These are phyloP conservation scores for Glaucidium brasilianum DNA, from an alignment of 2,113 vertebrate genomes.

Conservation along the genomic window DNA sequence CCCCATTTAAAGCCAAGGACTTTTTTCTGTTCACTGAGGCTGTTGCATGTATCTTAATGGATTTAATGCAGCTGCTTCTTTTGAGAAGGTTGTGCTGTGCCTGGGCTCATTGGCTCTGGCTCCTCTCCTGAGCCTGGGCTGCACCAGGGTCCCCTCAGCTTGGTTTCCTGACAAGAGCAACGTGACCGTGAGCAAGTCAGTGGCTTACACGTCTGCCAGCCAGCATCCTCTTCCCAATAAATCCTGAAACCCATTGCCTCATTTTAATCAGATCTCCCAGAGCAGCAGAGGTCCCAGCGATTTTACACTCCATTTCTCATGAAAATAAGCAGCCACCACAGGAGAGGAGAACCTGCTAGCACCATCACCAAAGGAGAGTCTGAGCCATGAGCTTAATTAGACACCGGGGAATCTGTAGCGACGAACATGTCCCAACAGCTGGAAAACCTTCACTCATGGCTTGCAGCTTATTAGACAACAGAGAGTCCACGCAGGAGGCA, in stretches of 20 bases:
- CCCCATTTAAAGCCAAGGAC: not conserved
- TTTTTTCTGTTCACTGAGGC: not conserved
- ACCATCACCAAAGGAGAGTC: not conserved
- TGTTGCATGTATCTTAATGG: not conserved
- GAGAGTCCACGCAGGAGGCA: not conserved
- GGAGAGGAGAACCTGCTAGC: slow-evolving; percentile 33
- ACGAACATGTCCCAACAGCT: not conserved
- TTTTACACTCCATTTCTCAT: slow-evolving; percentile 20
- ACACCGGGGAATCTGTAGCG: not conserved
- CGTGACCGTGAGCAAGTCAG: not conserved
- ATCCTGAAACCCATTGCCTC: not conserved
- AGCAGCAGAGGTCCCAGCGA: not conserved
- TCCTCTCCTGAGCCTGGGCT: not conserved
- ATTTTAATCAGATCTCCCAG: slow-evolving; percentile 28
- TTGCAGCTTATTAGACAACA: not conserved
- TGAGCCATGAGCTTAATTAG: slow-evolving; percentile 37
- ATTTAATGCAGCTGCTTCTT: not conserved
- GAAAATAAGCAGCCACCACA: not conserved
- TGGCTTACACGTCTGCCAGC: not conserved
- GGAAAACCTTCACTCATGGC: not conserved
- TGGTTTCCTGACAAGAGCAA: not conserved
- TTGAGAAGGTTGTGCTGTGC: not conserved
- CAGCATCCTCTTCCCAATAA: not conserved
- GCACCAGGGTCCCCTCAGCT: not conserved
- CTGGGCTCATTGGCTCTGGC: rapidly evolving